These are phyloP conservation scores for Platyscapa corneri DNA, from an alignment of 1,140 invertebrate genomes.

Conservation along the genomic window DNA sequence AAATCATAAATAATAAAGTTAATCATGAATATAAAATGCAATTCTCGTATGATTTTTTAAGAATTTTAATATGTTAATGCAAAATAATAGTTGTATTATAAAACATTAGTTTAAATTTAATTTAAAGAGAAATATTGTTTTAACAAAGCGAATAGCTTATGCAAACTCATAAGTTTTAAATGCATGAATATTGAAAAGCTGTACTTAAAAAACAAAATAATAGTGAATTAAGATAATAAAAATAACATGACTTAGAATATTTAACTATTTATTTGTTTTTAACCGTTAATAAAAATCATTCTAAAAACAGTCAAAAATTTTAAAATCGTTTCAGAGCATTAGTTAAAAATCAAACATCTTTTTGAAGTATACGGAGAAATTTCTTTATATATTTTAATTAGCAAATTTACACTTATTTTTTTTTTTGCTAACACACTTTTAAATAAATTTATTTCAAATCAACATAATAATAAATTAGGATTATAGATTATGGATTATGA, in stretches of 20 bases:
- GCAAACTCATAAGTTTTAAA: too few species aligned
- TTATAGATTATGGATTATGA: conserved; percentile 36
- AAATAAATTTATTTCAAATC: conserved; percentile 31
- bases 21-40: too few species aligned
- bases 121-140: too few species aligned
- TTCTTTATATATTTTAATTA: conserved; percentile 22
- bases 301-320: too few species aligned
- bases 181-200: not conserved
- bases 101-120: too few species aligned
- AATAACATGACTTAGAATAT: conserved; percentile 24
- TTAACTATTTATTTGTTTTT: conserved; percentile 41
- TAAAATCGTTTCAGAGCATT: too few species aligned
- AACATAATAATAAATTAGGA: conserved; percentile 37
- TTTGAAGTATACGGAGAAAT: conserved; percentile 34
- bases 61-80: too few species aligned
- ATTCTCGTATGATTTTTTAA: too few species aligned
- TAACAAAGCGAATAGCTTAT: too few species aligned
- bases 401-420: conserved; percentile 1
- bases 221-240: not conserved
- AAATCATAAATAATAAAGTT: too few species aligned
- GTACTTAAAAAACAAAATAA: not conserved
- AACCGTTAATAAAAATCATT: conserved; percentile 22
- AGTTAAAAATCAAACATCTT: conserved; percentile 48
- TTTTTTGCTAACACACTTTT: conserved; percentile 3
- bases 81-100: too few species aligned